Percentiles rank a stretch among this genome's conserved stretches.
Evolutionary conservation across 1,140 invertebrate genomes (phyloP).

Genomic region (Lepidurus apus): DNA sequence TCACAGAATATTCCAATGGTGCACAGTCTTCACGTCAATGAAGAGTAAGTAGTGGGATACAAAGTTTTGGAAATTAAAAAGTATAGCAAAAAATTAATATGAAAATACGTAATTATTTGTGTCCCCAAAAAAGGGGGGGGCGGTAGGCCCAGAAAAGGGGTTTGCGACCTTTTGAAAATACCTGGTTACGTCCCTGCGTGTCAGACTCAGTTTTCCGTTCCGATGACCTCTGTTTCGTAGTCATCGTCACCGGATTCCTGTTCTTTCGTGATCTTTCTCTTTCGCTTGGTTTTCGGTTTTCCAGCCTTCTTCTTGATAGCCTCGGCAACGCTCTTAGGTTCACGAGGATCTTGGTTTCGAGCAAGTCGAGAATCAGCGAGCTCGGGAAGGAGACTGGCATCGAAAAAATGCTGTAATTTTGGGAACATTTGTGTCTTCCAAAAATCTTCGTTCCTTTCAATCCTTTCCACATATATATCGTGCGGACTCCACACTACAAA

Average conservation of each 20-base stretch:
- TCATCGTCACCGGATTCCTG: not conserved
- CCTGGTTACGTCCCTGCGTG: not conserved
- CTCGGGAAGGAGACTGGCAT: not conserved
- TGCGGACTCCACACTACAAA: constrained; percentile 42
- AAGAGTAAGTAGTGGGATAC: too few relatives aligned
- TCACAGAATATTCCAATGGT: too few relatives aligned
- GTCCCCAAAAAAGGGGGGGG: too few relatives aligned
- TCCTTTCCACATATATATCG: not conserved
- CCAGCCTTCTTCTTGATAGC: not conserved
- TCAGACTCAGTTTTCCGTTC: not conserved
- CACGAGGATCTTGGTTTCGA: not conserved
- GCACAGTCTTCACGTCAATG: too few relatives aligned
- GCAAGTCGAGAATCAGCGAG: not conserved
- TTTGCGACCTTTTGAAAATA: too few relatives aligned
- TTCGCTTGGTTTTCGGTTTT: not conserved
- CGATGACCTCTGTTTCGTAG: not conserved
- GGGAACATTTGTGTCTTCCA: not conserved
- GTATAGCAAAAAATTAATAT: too few relatives aligned
- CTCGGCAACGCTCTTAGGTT: not conserved
- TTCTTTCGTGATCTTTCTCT: not conserved
- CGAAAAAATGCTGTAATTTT: not conserved
- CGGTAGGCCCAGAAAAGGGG: too few relatives aligned
- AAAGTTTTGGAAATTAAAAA: too few relatives aligned
- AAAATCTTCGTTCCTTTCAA: not conserved
- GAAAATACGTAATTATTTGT: too few relatives aligned